Evolutionary conservation across 2,888 invertebrate genomes (phyloP).

Genomic region (Calliphora vomitoria): DNA sequence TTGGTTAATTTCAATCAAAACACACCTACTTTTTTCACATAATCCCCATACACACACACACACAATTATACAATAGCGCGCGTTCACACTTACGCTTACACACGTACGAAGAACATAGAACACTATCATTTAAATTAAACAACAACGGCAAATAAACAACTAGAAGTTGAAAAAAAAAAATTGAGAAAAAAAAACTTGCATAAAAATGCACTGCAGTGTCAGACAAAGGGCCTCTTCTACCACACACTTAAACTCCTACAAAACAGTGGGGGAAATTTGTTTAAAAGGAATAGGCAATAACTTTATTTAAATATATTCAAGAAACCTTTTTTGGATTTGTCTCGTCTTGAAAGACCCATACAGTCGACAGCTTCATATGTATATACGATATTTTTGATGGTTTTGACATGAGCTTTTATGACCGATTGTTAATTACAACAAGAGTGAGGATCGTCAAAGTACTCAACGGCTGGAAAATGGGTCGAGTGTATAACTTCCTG

Average conservation of each 20-base stretch:
- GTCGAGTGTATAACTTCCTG: too few relatives aligned
- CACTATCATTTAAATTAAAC: constrained; percentile 68
- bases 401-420: too few relatives aligned
- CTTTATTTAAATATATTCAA: too few relatives aligned
- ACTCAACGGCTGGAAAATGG: too few relatives aligned
- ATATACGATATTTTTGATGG: too few relatives aligned
- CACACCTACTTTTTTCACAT: constrained; percentile 72
- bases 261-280: constrained; percentile 17
- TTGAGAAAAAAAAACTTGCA: constrained; percentile 40
- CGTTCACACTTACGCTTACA: constrained; percentile 43
- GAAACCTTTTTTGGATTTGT: too few relatives aligned
- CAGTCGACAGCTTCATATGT: too few relatives aligned
- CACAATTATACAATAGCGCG: constrained; percentile 9
- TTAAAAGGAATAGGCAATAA: background rate
- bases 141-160: constrained; percentile 62
- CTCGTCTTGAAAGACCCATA: too few relatives aligned
- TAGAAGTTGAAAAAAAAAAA: constrained; percentile 53
- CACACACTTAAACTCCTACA: constrained; percentile 37
- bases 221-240: constrained; percentile 68
- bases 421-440: too few relatives aligned
- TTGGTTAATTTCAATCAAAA: constrained; percentile 74
- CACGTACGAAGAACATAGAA: constrained; percentile 52
- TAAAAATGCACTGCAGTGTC: constrained; percentile 60
- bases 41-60: constrained; percentile 8
- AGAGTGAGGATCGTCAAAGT: too few relatives aligned